Percentiles rank a stretch among this genome's conserved stretches.
Conservation (phyloP, 2,888 invertebrate species). For the Gastrophysa polygoni region DNA sequence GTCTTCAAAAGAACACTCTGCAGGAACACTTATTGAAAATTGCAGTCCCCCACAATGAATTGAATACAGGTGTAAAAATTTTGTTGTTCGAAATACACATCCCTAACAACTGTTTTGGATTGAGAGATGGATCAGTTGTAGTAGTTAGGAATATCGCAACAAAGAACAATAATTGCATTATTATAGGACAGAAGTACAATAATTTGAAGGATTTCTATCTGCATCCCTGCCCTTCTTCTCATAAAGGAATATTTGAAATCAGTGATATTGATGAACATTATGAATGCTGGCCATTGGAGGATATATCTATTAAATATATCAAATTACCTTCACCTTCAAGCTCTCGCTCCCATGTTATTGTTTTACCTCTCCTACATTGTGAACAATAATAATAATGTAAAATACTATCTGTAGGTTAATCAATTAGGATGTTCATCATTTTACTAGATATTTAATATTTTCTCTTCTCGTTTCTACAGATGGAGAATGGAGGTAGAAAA, state of each 20-base stretch:
- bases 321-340: background rate
- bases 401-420: no score
- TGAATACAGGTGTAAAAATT: slow-evolving; percentile 12
- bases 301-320: slow-evolving; percentile 9
- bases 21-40: slow-evolving; percentile 6
- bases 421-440: no score
- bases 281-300: slow-evolving; percentile 3
- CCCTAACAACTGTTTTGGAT: slow-evolving; percentile 16
- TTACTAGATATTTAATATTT: no score
- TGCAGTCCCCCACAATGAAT: slow-evolving; percentile 8
- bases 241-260: slow-evolving; percentile 14
- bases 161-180: slow-evolving; percentile 3
- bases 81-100: slow-evolving; percentile 19
- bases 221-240: slow-evolving; percentile 19
- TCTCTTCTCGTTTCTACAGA: no score
- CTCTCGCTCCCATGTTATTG: background rate
- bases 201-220: slow-evolving; percentile 13
- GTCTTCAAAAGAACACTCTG: slow-evolving; percentile 7
- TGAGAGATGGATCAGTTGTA: slow-evolving; percentile 12
- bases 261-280: background rate
- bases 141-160: slow-evolving; percentile 14
- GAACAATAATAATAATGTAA: background rate
- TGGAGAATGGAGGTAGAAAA: no score
- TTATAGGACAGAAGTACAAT: slow-evolving; percentile 16
- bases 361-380: background rate